Evolutionary conservation across 2,113 vertebrate species (phyloP).

Genomic region (Petaurus breviceps): DNA sequence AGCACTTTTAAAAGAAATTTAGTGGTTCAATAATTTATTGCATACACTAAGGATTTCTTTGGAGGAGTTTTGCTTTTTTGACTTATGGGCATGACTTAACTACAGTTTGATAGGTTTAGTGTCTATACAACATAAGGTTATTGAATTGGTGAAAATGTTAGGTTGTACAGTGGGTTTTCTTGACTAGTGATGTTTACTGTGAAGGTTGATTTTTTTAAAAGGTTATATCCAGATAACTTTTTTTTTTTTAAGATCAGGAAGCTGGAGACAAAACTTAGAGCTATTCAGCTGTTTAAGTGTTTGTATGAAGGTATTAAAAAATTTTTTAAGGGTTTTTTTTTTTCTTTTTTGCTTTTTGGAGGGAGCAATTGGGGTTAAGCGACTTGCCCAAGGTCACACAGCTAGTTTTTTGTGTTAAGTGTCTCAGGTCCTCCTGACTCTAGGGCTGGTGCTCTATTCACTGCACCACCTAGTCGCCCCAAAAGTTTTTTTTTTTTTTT

Average conservation of each 20-base stretch:
- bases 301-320: too few relatives aligned
- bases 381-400: too few relatives aligned
- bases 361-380: too few relatives aligned
- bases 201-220: not conserved
- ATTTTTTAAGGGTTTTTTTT: too few relatives aligned
- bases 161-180: not conserved
- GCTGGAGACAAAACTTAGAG: not conserved
- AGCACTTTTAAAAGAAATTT: conserved; percentile 25
- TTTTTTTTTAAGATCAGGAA: not conserved
- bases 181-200: not conserved
- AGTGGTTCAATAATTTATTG: conserved; percentile 26
- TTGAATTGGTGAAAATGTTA: not conserved
- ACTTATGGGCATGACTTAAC: not conserved
- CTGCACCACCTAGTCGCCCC: too few relatives aligned
- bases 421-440: too few relatives aligned
- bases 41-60: not conserved
- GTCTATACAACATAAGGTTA: not conserved
- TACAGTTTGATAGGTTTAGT: not conserved
- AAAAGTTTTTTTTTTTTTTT: too few relatives aligned
- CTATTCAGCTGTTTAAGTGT: not conserved
- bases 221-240: not conserved
- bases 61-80: not conserved
- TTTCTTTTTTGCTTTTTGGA: too few relatives aligned
- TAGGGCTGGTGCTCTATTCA: too few relatives aligned
- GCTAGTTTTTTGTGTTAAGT: too few relatives aligned